A percentile compares a stretch with the other conserved stretches of the same genome.
phyloP scores from a whole-genome alignment of 2,113 vertebrate genomes.

The Microtus oregoni region DNA sequence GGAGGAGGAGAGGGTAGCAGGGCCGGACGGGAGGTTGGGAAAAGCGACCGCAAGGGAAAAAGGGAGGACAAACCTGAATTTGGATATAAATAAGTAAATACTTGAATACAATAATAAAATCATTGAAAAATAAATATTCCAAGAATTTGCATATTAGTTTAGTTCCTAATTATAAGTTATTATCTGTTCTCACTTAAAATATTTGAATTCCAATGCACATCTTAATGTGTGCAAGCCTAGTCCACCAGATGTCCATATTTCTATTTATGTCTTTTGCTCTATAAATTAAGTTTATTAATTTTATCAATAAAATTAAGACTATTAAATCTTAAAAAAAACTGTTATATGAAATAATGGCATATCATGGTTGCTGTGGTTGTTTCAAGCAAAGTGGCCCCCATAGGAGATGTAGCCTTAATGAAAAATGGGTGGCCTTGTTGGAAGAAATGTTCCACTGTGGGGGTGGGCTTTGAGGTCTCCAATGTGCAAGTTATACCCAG shows the following conservation, averaged over 20 bases:
- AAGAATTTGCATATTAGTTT: neutral
- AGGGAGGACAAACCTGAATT: neutral
- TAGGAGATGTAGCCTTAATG: neutral
- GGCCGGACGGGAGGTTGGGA: no score
- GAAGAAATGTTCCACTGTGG: neutral
- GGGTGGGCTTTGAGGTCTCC: neutral
- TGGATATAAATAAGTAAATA: neutral
- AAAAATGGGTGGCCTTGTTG: neutral
- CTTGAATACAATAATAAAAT: neutral
- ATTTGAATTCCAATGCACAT: neutral
- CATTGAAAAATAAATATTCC: neutral
- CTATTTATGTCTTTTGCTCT: neutral
- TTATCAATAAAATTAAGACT: constrained; percentile 1
- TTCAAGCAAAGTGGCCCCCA: neutral
- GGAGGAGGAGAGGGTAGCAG: neutral
- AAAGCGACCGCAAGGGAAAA: neutral
- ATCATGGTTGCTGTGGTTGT: constrained; percentile 9
- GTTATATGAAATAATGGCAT: constrained; percentile 40
- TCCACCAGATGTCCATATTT: neutral
- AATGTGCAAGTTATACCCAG: neutral
- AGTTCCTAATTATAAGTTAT: neutral
- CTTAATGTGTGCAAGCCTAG: neutral
- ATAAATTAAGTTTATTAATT: constrained; percentile 24
- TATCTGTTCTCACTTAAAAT: neutral
- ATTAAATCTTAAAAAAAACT: neutral